A percentile compares a stretch with the other conserved stretches of the same genome.
phyloP scores from a whole-genome alignment of 2,113 vertebrate genomes.

The Lepidothrix coronata region DNA sequence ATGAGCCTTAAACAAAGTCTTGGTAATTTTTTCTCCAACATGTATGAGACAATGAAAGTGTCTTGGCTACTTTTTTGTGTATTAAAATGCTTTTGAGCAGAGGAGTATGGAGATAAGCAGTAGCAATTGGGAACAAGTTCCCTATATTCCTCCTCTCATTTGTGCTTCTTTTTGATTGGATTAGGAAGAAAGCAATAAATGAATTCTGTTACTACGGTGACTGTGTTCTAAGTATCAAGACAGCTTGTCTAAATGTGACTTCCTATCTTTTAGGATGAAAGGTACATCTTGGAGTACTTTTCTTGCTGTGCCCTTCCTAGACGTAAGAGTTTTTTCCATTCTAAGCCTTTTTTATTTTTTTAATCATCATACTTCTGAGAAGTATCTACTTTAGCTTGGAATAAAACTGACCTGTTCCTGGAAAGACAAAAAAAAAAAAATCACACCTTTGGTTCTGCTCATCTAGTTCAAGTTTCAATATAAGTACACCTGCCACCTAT shows the following conservation, averaged over 20 bases:
- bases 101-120: neutral
- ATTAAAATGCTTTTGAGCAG: neutral
- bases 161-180: neutral
- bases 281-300: neutral
- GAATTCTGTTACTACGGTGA: neutral
- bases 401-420: neutral
- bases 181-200: neutral
- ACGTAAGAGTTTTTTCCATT: neutral
- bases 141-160: neutral
- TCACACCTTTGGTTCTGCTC: neutral
- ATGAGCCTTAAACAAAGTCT: neutral
- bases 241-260: neutral
- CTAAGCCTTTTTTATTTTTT: neutral
- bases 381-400: neutral
- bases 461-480: neutral
- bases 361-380: neutral
- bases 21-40: neutral
- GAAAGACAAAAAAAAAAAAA: neutral
- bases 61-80: neutral
- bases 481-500: neutral
- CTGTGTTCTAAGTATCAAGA: neutral
- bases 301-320: neutral
- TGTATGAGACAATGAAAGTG: neutral
- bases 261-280: neutral
- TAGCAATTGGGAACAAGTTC: neutral